Conservation (phyloP, 1,140 invertebrate genomes). For the Drosophila ironensis region DNA sequence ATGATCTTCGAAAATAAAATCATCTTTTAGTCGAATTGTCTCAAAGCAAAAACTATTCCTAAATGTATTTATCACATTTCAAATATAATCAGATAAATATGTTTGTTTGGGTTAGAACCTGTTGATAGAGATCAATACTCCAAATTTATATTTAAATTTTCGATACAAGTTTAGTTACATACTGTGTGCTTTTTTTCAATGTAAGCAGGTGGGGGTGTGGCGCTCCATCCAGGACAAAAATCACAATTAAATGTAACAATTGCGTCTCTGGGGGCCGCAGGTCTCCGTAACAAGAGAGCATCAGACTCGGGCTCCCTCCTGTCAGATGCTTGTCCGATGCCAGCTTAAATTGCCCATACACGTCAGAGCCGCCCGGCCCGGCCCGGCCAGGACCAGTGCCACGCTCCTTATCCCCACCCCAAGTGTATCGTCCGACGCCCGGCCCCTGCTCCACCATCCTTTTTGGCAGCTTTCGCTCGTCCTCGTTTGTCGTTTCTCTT, state of each 20-base stretch:
- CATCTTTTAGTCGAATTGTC: too few species aligned
- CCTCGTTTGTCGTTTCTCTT: constrained; percentile 44
- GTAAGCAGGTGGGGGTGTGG: not conserved
- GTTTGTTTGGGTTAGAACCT: not conserved
- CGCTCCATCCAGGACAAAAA: constrained; percentile 56
- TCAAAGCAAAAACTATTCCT: too few species aligned
- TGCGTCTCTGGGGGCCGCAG: constrained; percentile 73
- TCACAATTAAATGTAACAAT: constrained; percentile 80
- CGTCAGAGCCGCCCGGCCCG: constrained; percentile 57
- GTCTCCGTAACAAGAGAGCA: constrained; percentile 40
- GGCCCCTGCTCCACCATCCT: constrained; percentile 1
- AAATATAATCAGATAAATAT: too few species aligned
- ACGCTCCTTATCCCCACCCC: constrained; percentile 1
- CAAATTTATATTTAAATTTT: too few species aligned
- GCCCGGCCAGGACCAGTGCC: constrained; percentile 2
- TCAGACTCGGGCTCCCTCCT: constrained; percentile 32
- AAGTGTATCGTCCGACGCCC: too few species aligned
- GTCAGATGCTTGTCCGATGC: constrained; percentile 77
- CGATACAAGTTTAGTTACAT: too few species aligned
- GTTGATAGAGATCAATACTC: too few species aligned
- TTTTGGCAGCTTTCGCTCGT: constrained; percentile 54
- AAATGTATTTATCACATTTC: too few species aligned
- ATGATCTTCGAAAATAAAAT: too few species aligned
- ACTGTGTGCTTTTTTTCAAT: not conserved
- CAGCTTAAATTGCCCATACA: constrained; percentile 80